Conservation (phyloP, 1,140 invertebrate genomes). For the Drosophila sechellia region DNA sequence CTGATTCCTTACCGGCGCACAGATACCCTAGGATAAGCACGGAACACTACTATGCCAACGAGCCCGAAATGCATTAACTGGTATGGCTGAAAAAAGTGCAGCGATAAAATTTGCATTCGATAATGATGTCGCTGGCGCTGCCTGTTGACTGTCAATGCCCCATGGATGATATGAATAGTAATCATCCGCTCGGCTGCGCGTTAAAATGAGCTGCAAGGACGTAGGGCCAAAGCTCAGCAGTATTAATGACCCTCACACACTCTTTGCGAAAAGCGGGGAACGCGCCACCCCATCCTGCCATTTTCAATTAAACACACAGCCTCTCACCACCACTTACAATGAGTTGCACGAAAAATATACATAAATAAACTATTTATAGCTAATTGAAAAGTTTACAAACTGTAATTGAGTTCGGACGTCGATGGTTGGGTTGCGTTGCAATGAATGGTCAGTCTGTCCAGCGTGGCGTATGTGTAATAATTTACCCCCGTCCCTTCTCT, state of each 20-base stretch:
- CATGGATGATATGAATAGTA: constrained; percentile 68
- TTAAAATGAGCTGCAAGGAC: constrained; percentile 64
- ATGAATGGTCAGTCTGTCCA: constrained; percentile 63
- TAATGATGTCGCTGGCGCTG: constrained; percentile 64
- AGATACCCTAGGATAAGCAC: constrained; percentile 21
- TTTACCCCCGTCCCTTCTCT: constrained; percentile 4
- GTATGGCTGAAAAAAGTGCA: constrained; percentile 23
- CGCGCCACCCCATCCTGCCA: constrained; percentile 6
- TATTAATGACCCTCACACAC: constrained; percentile 66
- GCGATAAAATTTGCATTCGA: constrained; percentile 74
- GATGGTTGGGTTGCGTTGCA: constrained; percentile 52
- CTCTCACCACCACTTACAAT: constrained; percentile 20
- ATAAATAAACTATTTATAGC: constrained; percentile 79
- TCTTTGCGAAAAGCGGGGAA: constrained; percentile 3
- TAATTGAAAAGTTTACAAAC: constrained; percentile 83
- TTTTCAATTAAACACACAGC: constrained; percentile 68
- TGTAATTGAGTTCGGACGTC: constrained; percentile 76
- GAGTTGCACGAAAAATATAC: constrained; percentile 78
- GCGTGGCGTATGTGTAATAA: constrained; percentile 72
- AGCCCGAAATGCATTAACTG: constrained; percentile 35
- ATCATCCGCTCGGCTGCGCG: constrained; percentile 74
- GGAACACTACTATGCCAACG: constrained; percentile 39
- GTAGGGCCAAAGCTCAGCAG: constrained; percentile 62
- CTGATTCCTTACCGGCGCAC: constrained; percentile 5
- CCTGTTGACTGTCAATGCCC: constrained; percentile 61